Base-by-base conservation (phyloP, 2,113 vertebrate genomes). In the Galeopterus variegatus region DNA sequence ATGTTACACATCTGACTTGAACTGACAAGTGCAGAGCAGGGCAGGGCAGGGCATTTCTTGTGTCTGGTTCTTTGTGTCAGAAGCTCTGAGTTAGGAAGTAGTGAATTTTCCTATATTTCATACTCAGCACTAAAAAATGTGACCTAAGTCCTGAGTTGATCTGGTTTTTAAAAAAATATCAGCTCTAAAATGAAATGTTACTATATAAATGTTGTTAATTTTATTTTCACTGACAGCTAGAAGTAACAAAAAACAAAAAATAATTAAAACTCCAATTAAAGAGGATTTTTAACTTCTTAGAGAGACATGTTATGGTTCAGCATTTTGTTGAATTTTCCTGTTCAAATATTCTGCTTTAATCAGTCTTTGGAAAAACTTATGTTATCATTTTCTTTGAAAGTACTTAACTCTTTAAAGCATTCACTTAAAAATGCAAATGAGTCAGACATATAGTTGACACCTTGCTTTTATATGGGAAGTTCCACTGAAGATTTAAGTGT, bases 331-430 rank as follows among this genome's bases (percentile, higher is more conserved):
- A 90, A 13, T 86, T 93, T 90, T 65, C 9, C 7, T 82, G 1
- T 54, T 95, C n/a, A 94, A 93, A 85, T 90, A 72, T 36, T 92
- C 65, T 90, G 54, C 8, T 58, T 75, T 76, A 88, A 67, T 80
- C 88, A 93, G 7, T 1, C 3, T 80, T 95, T 81, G 67, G 36
- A 67, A 81, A 93, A 33, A 21, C 73, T 76, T 28, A 11, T 33
- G 7, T 33, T 96, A 93, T 36, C 14, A 88, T 93, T 95, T 92
- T 96, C 18, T 72, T 94, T 52, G 62, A 92, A 83, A 90, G 33
- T 52, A 64, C 15, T 79, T 93, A 94, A 83, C 23, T 82, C 11
- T 52, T 1, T 62, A 69, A 90, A 24, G 3, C 6, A 69, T 3
- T 95, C 9, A 84, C 56, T 89, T 28, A 67, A 56, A 90, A 96